Evolutionary conservation across 2,113 vertebrate species (phyloP).

Genomic region (Oryzias melastigma): DNA sequence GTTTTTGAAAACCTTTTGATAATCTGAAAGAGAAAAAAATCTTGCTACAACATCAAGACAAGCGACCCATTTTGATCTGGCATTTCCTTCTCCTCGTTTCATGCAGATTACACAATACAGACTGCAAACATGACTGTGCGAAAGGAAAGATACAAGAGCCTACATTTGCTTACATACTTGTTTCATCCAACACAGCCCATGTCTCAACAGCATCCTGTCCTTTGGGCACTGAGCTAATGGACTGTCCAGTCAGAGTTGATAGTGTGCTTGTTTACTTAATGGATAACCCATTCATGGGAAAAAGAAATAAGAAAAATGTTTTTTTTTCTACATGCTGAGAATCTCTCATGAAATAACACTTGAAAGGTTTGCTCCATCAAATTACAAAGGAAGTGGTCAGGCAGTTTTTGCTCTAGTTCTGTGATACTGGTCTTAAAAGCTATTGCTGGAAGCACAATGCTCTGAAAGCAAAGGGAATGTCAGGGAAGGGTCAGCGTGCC

Average conservation of each 20-base stretch:
- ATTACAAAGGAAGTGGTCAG: conserved; percentile 2
- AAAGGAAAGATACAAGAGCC: not conserved
- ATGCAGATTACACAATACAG: conserved; percentile 10
- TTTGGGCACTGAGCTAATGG: conserved; percentile 34
- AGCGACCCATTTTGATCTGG: conserved; percentile 12
- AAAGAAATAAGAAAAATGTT: conserved; percentile 1
- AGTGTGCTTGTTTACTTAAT: conserved; percentile 8
- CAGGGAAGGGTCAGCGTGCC: not conserved
- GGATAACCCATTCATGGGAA: conserved; percentile 1
- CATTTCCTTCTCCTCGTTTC: conserved; percentile 9
- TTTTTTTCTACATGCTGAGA: not conserved
- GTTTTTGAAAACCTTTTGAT: conserved; percentile 53
- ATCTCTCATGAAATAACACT: conserved; percentile 2
- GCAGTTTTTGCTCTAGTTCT: not conserved
- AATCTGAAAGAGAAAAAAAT: conserved; percentile 36
- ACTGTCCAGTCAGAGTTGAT: conserved; percentile 39
- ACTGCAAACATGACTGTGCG: not conserved
- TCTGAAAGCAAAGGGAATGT: not conserved
- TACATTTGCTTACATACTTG: conserved; percentile 13
- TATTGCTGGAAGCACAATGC: not conserved
- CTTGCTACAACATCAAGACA: not conserved
- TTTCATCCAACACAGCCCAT: conserved; percentile 30
- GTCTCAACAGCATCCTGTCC: conserved; percentile 13
- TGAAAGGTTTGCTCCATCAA: conserved; percentile 13
- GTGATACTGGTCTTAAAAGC: not conserved